These are phyloP conservation scores for Sclerurus mexicanus DNA, from an alignment of 2,113 vertebrate genomes.

Conservation along the genomic window DNA sequence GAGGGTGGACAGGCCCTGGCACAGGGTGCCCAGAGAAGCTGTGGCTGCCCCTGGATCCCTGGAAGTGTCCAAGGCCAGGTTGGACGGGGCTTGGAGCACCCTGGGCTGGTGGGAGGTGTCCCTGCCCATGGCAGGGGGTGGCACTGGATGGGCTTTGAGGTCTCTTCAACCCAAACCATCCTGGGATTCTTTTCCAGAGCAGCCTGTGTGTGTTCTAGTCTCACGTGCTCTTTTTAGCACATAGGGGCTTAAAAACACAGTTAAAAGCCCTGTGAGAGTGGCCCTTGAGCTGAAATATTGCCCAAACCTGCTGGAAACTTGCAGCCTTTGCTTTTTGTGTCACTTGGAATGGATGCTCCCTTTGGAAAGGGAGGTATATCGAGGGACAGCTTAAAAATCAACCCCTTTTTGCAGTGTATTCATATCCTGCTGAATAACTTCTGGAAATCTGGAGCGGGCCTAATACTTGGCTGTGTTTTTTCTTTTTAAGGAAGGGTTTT, in stretches of 20 bases:
- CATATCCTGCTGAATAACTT: neutral
- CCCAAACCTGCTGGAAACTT: neutral
- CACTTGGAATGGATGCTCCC: neutral
- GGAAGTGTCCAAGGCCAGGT: accelerated
- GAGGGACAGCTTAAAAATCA: neutral
- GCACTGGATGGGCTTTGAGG: neutral
- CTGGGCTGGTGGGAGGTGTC: neutral
- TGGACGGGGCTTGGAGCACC: neutral
- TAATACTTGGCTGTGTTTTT: neutral
- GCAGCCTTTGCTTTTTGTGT: neutral
- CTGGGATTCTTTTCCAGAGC: neutral
- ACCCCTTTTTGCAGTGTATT: neutral
- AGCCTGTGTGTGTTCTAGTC: neutral
- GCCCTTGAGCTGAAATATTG: neutral
- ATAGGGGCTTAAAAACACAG: neutral
- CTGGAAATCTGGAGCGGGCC: neutral
- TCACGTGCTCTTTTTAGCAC: neutral
- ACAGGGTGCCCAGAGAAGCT: neutral
- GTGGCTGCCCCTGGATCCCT: neutral
- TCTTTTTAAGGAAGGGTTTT: neutral
- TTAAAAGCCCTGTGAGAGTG: neutral
- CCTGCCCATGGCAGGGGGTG: neutral
- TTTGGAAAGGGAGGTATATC: neutral
- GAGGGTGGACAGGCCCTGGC: neutral
- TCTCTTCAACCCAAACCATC: neutral